Evolutionary conservation across 2,797 vertebrate species (phyloP).

Genomic region (Chelon auratus): DNA sequence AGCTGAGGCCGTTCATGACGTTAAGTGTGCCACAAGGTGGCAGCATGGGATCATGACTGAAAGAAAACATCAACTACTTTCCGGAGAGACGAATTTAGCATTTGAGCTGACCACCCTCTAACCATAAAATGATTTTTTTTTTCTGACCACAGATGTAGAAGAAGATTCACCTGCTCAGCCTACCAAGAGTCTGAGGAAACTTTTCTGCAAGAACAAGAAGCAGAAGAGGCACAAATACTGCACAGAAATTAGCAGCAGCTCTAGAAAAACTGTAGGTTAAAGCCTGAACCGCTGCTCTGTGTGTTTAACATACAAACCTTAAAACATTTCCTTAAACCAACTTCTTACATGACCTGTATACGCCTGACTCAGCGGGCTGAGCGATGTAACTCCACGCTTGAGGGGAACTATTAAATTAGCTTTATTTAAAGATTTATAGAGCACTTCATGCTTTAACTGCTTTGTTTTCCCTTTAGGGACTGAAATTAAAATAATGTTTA

Average conservation of each 20-base stretch:
- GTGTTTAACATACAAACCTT: not conserved
- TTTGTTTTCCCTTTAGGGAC: conserved; percentile 63
- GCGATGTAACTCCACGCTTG: conserved; percentile 44
- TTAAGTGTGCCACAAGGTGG: conserved; percentile 2
- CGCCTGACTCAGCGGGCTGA: not conserved
- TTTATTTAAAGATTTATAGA: conserved; percentile 77
- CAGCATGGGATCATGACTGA: conserved; percentile 24
- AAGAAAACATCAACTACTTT: rapidly evolving
- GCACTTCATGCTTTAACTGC: conserved; percentile 72
- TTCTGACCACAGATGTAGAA: not conserved
- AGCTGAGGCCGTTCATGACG: not conserved
- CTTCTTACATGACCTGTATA: not conserved
- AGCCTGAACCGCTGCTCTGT: not conserved
- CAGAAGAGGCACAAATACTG: not conserved
- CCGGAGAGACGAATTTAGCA: not conserved
- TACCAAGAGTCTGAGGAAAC: not conserved
- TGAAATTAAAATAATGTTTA: conserved; percentile 74
- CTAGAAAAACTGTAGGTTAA: not conserved
- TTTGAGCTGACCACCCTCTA: not conserved
- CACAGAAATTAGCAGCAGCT: not conserved
- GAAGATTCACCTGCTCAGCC: not conserved
- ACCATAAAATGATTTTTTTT: not conserved
- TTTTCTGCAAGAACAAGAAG: not conserved
- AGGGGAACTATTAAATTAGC: conserved; percentile 66
- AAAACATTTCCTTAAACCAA: not conserved